Evolutionary conservation across 2,113 vertebrate species (phyloP).

Genomic region (Stictonetta naevosa): DNA sequence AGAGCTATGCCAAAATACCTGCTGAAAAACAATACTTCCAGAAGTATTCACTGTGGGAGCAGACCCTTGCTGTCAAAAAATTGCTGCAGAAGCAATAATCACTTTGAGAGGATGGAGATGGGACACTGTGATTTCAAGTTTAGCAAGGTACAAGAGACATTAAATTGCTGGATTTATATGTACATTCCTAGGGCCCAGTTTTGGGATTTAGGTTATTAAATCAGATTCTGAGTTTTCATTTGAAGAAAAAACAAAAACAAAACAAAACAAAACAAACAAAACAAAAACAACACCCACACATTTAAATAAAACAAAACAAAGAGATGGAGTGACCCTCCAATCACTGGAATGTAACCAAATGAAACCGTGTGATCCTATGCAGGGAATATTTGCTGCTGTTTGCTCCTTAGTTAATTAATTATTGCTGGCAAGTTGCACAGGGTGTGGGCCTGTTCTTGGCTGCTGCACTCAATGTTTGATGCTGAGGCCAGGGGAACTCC

Average conservation of each 20-base stretch:
- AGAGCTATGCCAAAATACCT: background rate
- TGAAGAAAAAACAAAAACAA: conserved; percentile 16
- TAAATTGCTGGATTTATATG: background rate
- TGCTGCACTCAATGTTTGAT: conserved; percentile 65
- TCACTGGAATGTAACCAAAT: conserved; percentile 64
- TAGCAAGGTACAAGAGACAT: background rate
- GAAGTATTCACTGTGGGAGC: background rate
- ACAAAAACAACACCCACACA: background rate
- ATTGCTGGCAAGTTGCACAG: conserved; percentile 62
- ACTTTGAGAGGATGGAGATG: background rate
- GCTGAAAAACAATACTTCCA: background rate
- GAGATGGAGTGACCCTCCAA: conserved; percentile 55
- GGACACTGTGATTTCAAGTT: background rate
- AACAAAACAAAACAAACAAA: background rate
- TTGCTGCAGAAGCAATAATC: background rate
- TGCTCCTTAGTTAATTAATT: conserved; percentile 70
- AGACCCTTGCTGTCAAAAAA: background rate
- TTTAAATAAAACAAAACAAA: background rate
- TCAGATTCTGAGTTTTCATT: conserved; percentile 4
- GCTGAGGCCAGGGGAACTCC: conserved; percentile 73
- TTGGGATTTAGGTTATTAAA: conserved; percentile 36
- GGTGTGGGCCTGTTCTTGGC: conserved; percentile 71
- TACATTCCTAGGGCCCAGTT: background rate
- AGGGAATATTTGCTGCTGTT: conserved; percentile 69
- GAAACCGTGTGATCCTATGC: conserved; percentile 52